A percentile compares a stretch with the other conserved stretches of the same genome.
Conservation (phyloP, 2,113 vertebrate genomes). For the Ageneiosus marmoratus region DNA sequence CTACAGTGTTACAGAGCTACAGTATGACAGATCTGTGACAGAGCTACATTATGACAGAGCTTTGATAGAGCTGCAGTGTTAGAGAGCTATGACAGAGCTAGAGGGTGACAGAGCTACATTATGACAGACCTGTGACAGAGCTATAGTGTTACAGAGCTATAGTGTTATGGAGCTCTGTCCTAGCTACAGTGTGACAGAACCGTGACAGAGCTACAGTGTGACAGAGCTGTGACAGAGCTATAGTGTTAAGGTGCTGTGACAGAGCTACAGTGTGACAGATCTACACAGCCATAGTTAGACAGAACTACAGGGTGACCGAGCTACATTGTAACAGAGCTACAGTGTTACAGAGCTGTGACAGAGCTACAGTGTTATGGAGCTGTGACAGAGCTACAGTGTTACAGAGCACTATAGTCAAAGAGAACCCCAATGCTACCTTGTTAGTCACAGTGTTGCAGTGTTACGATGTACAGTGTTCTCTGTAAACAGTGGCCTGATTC, state of each 20-base stretch:
- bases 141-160: neutral
- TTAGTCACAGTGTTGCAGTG: neutral
- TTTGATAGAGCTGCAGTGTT: neutral
- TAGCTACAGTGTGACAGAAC: neutral
- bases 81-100: neutral
- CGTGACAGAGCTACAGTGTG: neutral
- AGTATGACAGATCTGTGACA: neutral
- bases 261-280: neutral
- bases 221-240: neutral
- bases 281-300: too few species aligned
- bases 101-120: neutral
- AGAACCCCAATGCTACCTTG: neutral
- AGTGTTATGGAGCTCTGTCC: neutral
- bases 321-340: neutral
- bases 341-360: neutral
- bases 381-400: too few species aligned
- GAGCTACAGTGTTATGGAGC: too few species aligned
- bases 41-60: neutral
- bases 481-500: conserved; percentile 30
- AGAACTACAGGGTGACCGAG: neutral
- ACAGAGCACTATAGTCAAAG: neutral
- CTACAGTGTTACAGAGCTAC: neutral
- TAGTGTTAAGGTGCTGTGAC: too few species aligned
- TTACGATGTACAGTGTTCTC: neutral
- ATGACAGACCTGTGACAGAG: neutral